These are phyloP conservation scores for Baccha elongata DNA, from an alignment of 2,888 invertebrate species.

Conservation along the genomic window DNA sequence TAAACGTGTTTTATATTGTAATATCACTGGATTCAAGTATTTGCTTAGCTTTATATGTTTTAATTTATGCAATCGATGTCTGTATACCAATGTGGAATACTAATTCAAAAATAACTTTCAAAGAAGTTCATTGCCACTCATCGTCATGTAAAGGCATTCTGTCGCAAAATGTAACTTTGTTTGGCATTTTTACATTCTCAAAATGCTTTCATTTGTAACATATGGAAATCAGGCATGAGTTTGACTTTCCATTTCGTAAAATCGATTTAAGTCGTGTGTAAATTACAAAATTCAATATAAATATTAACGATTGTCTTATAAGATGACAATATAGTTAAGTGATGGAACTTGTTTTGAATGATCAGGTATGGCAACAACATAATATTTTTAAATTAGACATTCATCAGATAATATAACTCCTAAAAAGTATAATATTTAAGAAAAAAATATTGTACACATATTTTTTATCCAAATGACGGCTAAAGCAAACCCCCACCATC, in stretches of 20 bases:
- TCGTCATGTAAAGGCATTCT: neutral
- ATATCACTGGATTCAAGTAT: no score
- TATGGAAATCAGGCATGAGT: neutral
- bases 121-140: slow-evolving; percentile 25
- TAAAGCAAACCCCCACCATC: no score
- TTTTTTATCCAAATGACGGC: no score
- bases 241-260: neutral
- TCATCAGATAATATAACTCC: no score
- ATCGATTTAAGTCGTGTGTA: neutral
- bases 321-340: no score
- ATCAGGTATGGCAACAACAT: no score
- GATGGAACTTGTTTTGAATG: no score
- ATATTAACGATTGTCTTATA: no score
- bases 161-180: neutral
- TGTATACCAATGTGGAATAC: slow-evolving; percentile 26
- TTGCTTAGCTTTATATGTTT: neutral
- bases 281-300: neutral
- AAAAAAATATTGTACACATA: no score
- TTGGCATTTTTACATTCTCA: neutral
- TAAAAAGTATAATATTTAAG: no score
- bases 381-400: no score
- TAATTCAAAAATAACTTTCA: slow-evolving; percentile 29
- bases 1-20: no score
- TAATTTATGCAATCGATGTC: neutral
- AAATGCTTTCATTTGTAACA: neutral